Conservation (phyloP, 2,888 invertebrate species). For the Drosophila kuntzei region DNA sequence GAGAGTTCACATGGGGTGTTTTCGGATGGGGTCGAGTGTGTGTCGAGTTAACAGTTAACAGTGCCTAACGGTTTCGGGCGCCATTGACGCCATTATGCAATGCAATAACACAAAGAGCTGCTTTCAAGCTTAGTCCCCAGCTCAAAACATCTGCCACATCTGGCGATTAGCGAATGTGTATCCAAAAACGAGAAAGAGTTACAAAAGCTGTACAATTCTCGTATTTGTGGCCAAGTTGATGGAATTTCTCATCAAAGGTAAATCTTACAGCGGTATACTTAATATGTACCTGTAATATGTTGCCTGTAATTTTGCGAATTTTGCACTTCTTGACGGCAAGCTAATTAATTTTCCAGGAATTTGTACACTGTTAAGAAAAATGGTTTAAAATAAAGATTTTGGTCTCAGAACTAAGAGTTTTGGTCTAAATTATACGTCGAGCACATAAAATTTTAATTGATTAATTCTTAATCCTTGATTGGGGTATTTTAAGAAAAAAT, state of each 20-base stretch:
- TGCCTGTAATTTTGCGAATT: background rate
- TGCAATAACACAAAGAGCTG: constrained; percentile 60
- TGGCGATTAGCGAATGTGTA: constrained; percentile 54
- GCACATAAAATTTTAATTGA: too few species aligned
- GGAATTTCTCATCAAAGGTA: constrained; percentile 31
- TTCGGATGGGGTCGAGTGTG: constrained; percentile 6
- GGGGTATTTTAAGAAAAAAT: too few species aligned
- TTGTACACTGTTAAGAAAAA: too few species aligned
- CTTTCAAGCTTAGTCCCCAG: constrained; percentile 32
- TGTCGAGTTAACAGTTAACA: constrained; percentile 51
- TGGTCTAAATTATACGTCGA: too few species aligned
- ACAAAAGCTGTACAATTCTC: background rate
- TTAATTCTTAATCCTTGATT: too few species aligned
- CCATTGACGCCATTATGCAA: constrained; percentile 58
- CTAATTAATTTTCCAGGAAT: constrained; percentile 26
- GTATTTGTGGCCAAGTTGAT: constrained; percentile 21
- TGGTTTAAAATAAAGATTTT: too few species aligned
- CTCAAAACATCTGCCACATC: constrained; percentile 42
- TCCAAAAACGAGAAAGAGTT: constrained; percentile 5
- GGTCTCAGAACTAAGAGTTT: too few species aligned
- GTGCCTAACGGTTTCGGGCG: constrained; percentile 51
- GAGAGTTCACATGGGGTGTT: background rate
- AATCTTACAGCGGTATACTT: constrained; percentile 1
- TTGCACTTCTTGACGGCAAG: background rate
- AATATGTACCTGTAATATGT: background rate